Conservation (phyloP, 2,797 vertebrate species). For the Danionella dracula region DNA sequence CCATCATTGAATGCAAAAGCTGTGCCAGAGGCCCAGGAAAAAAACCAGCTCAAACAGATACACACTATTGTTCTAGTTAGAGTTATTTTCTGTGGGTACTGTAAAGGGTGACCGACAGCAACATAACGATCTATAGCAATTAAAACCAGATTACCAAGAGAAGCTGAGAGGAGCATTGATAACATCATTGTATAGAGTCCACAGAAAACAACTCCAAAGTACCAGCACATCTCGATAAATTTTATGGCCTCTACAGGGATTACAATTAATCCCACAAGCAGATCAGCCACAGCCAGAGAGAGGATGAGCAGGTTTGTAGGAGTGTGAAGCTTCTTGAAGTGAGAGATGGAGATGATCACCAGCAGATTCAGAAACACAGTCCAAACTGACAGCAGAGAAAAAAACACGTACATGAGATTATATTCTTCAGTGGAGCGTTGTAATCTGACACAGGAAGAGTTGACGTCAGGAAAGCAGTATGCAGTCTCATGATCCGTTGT, state of each 20-base stretch:
- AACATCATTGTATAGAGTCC: not conserved
- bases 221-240: not conserved
- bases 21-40: not conserved
- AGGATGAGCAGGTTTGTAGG: not conserved
- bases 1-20: not conserved
- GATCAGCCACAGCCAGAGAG: not conserved
- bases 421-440: not conserved
- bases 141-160: not conserved
- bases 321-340: slow-evolving; percentile 14
- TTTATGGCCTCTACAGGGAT: not conserved
- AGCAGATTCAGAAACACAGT: slow-evolving; percentile 2
- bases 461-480: too few species aligned
- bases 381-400: not conserved
- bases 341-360: slow-evolving; percentile 28
- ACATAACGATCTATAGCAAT: slow-evolving; percentile 5
- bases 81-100: slow-evolving; percentile 4
- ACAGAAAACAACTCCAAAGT: not conserved
- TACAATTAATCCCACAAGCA: not conserved
- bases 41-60: not conserved
- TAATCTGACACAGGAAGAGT: too few species aligned
- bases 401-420: not conserved
- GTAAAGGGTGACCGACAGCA: not conserved
- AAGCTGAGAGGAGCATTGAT: not conserved
- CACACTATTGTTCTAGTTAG: not conserved
- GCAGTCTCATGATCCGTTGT: not conserved